These are phyloP conservation scores for Lasioglossum albipes DNA, from an alignment of 1,140 invertebrate species.

Conservation along the genomic window DNA sequence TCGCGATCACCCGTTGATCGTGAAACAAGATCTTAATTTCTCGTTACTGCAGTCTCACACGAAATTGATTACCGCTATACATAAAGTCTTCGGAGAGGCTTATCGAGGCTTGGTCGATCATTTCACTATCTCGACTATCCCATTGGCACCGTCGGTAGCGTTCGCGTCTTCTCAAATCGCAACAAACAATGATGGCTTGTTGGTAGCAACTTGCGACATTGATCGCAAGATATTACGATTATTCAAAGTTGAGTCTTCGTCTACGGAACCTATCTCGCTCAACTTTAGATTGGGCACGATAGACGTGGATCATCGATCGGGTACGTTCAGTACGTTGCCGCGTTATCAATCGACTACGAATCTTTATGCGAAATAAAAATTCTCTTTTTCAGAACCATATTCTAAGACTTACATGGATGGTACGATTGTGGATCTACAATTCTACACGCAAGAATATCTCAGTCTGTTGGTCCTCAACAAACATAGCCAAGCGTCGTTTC, in stretches of 20 bases:
- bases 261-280: conserved; percentile 38
- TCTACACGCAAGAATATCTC: conserved; percentile 89
- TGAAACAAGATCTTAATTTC: conserved; percentile 87
- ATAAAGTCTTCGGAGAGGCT: conserved; percentile 86
- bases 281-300: conserved; percentile 60
- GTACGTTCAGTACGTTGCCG: conserved; percentile 62
- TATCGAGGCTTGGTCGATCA: conserved; percentile 83
- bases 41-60: conserved; percentile 92
- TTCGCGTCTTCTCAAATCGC: conserved; percentile 69
- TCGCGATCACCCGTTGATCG: conserved; percentile 85
- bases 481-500: conserved; percentile 81
- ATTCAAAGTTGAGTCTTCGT: conserved; percentile 65
- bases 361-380: too few species aligned
- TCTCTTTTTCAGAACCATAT: conserved; percentile 16
- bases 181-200: conserved; percentile 68
- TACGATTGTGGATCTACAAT: conserved; percentile 85
- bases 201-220: conserved; percentile 66
- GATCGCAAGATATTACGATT: conserved; percentile 69
- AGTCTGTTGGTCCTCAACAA: conserved; percentile 86
- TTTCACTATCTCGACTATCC: conserved; percentile 78
- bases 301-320: conserved; percentile 71
- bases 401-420: conserved; percentile 38
- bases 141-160: conserved; percentile 51
- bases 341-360: too few species aligned
- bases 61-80: conserved; percentile 85